Evolutionary conservation across 2,113 vertebrate species (phyloP).

Genomic region (Apodemus sylvaticus): DNA sequence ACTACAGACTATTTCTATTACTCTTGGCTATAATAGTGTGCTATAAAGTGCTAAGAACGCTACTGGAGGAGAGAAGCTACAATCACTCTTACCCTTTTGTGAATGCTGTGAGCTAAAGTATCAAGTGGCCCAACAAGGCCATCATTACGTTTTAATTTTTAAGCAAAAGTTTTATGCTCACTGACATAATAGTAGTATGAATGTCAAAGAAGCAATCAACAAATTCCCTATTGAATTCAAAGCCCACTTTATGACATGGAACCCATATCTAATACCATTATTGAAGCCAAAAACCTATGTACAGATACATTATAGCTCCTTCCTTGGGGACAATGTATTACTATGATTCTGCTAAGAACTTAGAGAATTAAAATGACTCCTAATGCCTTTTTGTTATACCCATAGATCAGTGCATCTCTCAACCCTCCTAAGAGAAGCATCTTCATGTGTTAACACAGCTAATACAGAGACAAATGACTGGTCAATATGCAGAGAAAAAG

Average conservation of each 20-base stretch:
- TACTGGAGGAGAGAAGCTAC: neutral
- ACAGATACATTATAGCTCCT: too few species aligned
- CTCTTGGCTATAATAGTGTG: neutral
- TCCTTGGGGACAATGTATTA: neutral
- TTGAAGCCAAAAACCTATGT: neutral
- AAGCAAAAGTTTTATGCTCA: neutral
- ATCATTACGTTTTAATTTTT: too few species aligned
- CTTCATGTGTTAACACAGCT: neutral
- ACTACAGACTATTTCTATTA: neutral
- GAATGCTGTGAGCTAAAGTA: neutral
- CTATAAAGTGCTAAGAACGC: neutral
- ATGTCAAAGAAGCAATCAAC: neutral
- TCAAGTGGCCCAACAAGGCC: neutral
- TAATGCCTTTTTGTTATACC: neutral
- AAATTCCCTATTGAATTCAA: neutral
- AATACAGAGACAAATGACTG: neutral
- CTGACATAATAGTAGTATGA: neutral
- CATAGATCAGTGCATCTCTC: neutral
- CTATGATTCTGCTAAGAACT: neutral
- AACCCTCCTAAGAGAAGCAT: neutral
- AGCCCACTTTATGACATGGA: neutral
- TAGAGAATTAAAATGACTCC: neutral
- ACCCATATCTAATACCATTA: neutral
- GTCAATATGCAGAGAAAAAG: neutral
- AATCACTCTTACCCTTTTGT: neutral